Evolutionary conservation across 2,797 vertebrate genomes (phyloP), one percentile per base, ranked within the genome.

Genomic region (Poecilia gillii): DNA sequence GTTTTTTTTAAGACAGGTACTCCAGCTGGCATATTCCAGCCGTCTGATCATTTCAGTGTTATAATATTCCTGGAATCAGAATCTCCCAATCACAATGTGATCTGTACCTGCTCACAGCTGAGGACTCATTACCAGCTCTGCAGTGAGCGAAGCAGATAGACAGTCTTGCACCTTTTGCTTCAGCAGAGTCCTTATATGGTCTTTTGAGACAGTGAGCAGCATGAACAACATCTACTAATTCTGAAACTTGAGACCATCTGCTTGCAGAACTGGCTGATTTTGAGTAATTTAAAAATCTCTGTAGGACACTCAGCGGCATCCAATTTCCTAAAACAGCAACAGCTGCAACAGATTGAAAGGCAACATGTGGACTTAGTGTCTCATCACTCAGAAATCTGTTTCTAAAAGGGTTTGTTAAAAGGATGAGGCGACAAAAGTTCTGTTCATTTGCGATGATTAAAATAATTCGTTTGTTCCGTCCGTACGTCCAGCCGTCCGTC

Each of bases 261-360:
- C 20, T 14, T 55, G 73, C 20, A 74, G 51, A 74, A 55, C 53
- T 55, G 39, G 20, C 23, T 55, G 73, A 55, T 74, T 74, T 25
- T 74, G 73, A 74, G 51, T 74, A 55, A 53, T 41, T 74, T 39
- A 55, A 55, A 53, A 25, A 39, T 53, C 47, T 74, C 20, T 3
- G 33, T n/a, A 41, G 73, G 51, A 74, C 20, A 53, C 33, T 55
- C 73, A 39, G 31, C 47, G 20, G 47, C 72, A 53, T 53, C 70
- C 73, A 74, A 55, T 39, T 73, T 73, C 49, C 33, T 12, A 55
- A 74, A 74, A 74, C 49, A 73, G 46, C 31, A 73, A 68, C 64
- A 68, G 64, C 64, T 68, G 64, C 64, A 39, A 4, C 64, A 68
- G 33, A 68, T 41, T 68, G 33, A 68, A 25, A 68, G 36, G 64